Evolutionary conservation across 2,113 vertebrate species (phyloP), one percentile per base, ranked within the genome.

Genomic region (Orcinus orca): DNA sequence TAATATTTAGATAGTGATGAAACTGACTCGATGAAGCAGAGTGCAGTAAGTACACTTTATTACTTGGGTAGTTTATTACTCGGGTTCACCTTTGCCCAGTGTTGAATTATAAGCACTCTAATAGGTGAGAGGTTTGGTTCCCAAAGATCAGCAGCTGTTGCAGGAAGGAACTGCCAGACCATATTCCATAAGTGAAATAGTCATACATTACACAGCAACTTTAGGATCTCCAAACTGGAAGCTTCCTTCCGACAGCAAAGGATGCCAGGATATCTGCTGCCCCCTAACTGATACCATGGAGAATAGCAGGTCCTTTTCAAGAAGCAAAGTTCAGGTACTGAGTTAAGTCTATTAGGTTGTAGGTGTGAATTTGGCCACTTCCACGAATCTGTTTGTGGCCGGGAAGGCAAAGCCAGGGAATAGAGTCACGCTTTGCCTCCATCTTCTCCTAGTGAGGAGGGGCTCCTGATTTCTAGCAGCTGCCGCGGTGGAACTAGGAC

Each of bases 221-320:
- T 50, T 36, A 77, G 53, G 33, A 60, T 84, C 92, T 88, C 65
- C 95, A 58, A 68, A 53, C 38, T 44, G 82, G 41, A 83, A 96
- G 44, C 8, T 44, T 74, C 88, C n/a, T 71, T 91, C 60, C n/a
- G 25, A 68, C 9, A 50, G 13, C 47, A 63, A 68, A 88, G 65
- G 20, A 88, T 81, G 86, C 74, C 73, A 95, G 60, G 93, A 33
- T 76, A 62, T 94, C 71, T 96, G 95, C 96, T 95, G 95, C 93
- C 96, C 93, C 81, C 97, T 96, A 71, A 71, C 96, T 14, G 93
- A 53, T 50, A 11, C 26, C 33, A 8, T 44, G 74, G 65, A 62
- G 91, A 77, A 95, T 6, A 95, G 76, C 84, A 90, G 1, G 8
- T 31, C 17, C 9, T 87, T 73, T 77, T 82, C 36, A 92, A 76